Percentiles rank a stretch among this genome's conserved stretches.
These are phyloP conservation scores for Ataeniobius toweri DNA, from an alignment of 2,797 vertebrate species.

Conservation along the genomic window DNA sequence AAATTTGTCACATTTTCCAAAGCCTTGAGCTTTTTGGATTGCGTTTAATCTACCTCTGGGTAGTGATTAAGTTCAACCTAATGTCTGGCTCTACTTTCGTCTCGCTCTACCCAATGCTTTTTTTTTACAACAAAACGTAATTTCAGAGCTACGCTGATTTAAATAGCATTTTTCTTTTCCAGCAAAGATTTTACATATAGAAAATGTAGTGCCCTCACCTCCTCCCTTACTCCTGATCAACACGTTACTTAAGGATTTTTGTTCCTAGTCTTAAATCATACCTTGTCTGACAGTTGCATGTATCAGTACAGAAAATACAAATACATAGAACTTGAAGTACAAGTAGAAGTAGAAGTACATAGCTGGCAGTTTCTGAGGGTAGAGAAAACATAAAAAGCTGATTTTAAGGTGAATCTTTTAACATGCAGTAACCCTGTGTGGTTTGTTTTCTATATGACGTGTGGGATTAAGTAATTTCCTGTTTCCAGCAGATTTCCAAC, in stretches of 20 bases:
- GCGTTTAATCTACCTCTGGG: not conserved
- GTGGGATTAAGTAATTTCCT: conserved; percentile 5
- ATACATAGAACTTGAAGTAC: not conserved
- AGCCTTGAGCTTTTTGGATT: not conserved
- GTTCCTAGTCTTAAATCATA: conserved; percentile 7
- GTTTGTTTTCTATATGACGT: conserved; percentile 16
- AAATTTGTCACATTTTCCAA: not conserved
- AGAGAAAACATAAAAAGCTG: not conserved
- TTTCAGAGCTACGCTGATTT: not conserved
- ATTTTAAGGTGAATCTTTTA: not conserved
- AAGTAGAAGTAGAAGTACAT: too few relatives aligned
- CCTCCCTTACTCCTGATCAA: conserved; percentile 27
- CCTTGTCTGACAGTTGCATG: not conserved
- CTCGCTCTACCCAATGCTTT: not conserved
- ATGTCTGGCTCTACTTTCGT: not conserved
- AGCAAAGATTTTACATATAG: conserved; percentile 8
- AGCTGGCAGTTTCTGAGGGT: not conserved
- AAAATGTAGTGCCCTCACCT: conserved; percentile 25
- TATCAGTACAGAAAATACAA: not conserved
- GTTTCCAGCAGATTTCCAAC: conserved; percentile 3
- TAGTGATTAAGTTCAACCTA: not conserved
- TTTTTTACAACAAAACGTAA: not conserved
- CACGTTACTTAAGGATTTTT: conserved; percentile 13
- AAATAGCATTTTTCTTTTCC: not conserved
- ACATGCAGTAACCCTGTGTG: conserved; percentile 16